Percentiles rank a stretch among this genome's conserved stretches.
Evolutionary conservation across 2,113 vertebrate species (phyloP).

Genomic region (Neolamprologus brichardi): DNA sequence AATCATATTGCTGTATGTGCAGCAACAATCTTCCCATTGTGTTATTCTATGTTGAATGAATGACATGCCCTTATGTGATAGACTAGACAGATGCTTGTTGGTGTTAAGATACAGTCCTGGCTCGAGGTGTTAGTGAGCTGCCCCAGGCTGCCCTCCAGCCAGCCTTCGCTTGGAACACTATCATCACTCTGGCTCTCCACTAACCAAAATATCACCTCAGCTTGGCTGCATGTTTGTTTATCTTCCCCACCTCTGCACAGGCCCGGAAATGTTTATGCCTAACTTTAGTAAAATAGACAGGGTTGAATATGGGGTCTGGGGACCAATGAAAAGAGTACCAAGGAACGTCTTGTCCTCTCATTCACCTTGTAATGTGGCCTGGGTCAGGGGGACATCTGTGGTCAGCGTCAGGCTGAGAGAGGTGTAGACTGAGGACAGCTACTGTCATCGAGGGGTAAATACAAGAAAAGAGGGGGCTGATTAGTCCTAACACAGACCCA

Average conservation of each 20-base stretch:
- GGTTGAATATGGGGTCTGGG: slow-evolving; percentile 8
- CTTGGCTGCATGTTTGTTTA: slow-evolving; percentile 46
- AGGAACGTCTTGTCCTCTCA: slow-evolving; percentile 63
- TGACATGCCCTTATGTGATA: slow-evolving; percentile 53
- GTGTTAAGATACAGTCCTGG: slow-evolving; percentile 59
- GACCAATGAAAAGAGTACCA: neutral
- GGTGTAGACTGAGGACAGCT: slow-evolving; percentile 81
- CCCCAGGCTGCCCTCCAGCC: slow-evolving; percentile 63
- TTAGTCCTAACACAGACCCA: slow-evolving; percentile 67
- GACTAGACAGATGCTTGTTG: slow-evolving; percentile 66
- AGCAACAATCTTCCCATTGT: slow-evolving; percentile 4
- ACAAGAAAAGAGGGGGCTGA: slow-evolving; percentile 68
- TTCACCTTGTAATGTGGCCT: slow-evolving; percentile 50
- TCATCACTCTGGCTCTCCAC: slow-evolving; percentile 62
- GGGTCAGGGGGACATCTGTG: slow-evolving; percentile 80
- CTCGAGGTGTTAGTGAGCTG: slow-evolving; percentile 61
- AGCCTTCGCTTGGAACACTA: slow-evolving; percentile 57
- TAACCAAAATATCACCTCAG: slow-evolving; percentile 45
- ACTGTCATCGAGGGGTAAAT: slow-evolving; percentile 85
- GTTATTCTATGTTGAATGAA: slow-evolving; percentile 29
- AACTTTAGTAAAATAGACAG: slow-evolving; percentile 59
- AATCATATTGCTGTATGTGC: neutral
- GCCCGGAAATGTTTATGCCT: slow-evolving; percentile 43
- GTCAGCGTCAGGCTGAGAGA: slow-evolving; percentile 65
- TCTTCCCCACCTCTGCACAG: slow-evolving; percentile 20